Base-by-base conservation (phyloP, 2,888 invertebrate species). In the Cremastobaeus sp. region DNA sequence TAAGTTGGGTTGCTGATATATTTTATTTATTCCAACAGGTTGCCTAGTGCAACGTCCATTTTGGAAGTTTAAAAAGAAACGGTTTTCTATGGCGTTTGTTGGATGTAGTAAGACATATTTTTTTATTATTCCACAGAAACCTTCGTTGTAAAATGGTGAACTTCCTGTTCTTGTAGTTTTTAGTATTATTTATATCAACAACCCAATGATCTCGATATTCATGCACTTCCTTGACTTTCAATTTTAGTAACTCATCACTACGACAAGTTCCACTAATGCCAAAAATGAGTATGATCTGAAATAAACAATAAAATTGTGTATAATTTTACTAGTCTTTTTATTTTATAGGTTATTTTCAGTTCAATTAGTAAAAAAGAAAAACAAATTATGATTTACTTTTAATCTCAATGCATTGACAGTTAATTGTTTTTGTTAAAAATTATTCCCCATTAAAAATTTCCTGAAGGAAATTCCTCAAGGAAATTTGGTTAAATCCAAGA, bases 11-110 rank as follows among this genome's bases (percentile, higher is more conserved):
- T 76, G 73, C 28, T 34, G 21, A 32, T 57, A 64, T 21, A 79
- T 69, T 35, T 65, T 76, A 14, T 78, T 76, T 12, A 70, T 70
- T 0, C 76, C 74, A n/a, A 77, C 52, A 3, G 64, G 35, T 59
- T 65, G 68, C 20, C n/a, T 18, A 9, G 48, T 66, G 15, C 71
- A 79, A 62, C 66, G 72, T 12, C 77, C 75, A 12, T 66, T 64
- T 8, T 68, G 59, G 62, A 75, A 78, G 50, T 34, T 64, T 17
- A 76, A n/a, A 55, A 77, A 72, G 28, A 52, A 43, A n/a, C 76
- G 32, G 12, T 62, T 25, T 15, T 35, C 11, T 11, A n/a, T 20
- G 12, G 37, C 30, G 20, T 39, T 41, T 37, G 11, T 1, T 34
- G 68, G 50, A 25, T 50, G 47, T 2, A 68, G 30, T 11, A 15